A percentile compares a stretch with the other conserved stretches of the same genome.
Evolutionary conservation across 2,888 invertebrate genomes (phyloP).

Genomic region (Hypomecis atomaria): DNA sequence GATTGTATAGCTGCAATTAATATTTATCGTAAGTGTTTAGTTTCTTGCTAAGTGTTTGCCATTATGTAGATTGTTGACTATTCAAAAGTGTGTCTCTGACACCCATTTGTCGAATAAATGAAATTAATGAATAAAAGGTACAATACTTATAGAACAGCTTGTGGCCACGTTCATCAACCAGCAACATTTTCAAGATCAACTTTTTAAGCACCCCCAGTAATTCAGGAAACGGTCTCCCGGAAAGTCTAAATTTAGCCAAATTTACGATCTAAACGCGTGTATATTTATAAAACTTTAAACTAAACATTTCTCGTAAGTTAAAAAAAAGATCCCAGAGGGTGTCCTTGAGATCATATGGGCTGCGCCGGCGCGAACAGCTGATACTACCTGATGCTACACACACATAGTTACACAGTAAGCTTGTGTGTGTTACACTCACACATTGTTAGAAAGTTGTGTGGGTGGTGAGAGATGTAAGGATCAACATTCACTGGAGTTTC

Average conservation of each 20-base stretch:
- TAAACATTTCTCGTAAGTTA: conserved; percentile 40
- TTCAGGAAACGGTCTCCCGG: conserved; percentile 38
- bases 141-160: background rate
- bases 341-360: conserved; percentile 84
- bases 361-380: conserved; percentile 75
- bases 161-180: background rate
- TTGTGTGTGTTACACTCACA: conserved; percentile 32
- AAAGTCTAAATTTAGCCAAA: conserved; percentile 35
- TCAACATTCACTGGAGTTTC: conserved; percentile 3
- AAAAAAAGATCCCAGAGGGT: conserved; percentile 58
- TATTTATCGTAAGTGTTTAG: too few species aligned
- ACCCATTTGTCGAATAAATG: too few species aligned
- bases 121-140: too few species aligned
- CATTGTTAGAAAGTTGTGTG: conserved; percentile 21
- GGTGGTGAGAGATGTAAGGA: conserved; percentile 18
- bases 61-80: too few species aligned
- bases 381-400: conserved; percentile 67
- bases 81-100: too few species aligned
- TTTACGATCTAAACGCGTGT: conserved; percentile 43
- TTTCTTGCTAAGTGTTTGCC: too few species aligned
- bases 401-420: conserved; percentile 4
- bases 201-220: conserved; percentile 21
- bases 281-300: conserved; percentile 39
- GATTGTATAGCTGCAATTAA: too few species aligned
- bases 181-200: conserved; percentile 26